Conservation (phyloP, 2,797 vertebrate genomes). For the Phoeniculus purpureus region DNA sequence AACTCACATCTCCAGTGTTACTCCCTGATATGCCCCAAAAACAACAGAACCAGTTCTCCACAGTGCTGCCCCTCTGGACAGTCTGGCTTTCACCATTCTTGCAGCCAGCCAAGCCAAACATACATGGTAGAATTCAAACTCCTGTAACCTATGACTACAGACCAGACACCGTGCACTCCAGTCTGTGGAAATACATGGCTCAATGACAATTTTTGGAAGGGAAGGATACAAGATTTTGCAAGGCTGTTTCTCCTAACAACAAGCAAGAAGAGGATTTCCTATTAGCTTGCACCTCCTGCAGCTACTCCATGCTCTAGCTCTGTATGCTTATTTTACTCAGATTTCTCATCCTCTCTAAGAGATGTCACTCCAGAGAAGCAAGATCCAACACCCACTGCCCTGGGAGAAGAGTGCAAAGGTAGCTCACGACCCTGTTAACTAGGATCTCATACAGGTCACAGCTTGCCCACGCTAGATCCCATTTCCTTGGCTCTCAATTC, state of each 20-base stretch:
- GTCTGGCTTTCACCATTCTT: background rate
- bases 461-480: background rate
- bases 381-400: background rate
- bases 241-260: background rate
- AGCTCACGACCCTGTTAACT: background rate
- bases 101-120: background rate
- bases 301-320: background rate
- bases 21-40: background rate
- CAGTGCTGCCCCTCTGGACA: fast-evolving
- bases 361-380: fast-evolving
- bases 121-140: background rate
- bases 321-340: fast-evolving
- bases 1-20: fast-evolving
- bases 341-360: background rate
- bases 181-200: background rate
- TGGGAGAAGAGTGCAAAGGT: background rate
- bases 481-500: background rate
- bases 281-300: background rate
- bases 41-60: background rate
- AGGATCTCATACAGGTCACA: background rate
- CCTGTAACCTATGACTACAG: background rate
- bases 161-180: background rate
- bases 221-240: background rate
- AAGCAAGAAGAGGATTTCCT: background rate
- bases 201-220: background rate